Percentiles rank a stretch among this genome's conserved stretches.
Conservation (phyloP, 2,888 invertebrate genomes). For the Podotricha telesiphe region DNA sequence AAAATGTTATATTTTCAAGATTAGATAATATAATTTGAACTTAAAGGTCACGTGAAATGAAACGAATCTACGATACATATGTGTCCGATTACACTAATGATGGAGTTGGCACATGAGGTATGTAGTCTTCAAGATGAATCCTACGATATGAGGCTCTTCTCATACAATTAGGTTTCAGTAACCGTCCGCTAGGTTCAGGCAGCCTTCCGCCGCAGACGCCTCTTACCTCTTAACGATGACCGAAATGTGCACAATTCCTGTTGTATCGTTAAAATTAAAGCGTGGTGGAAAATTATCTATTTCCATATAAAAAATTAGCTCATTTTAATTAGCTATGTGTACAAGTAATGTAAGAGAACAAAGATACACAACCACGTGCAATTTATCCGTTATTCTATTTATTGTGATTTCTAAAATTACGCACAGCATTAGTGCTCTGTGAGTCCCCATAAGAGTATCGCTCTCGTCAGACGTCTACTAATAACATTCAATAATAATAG, state of each 20-base stretch:
- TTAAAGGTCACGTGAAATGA: conserved; percentile 1
- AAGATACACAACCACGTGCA: too few relatives aligned
- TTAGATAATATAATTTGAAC: not conserved
- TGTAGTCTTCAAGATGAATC: not conserved
- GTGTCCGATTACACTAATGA: not conserved
- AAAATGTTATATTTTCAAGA: not conserved
- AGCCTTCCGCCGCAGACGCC: not conserved
- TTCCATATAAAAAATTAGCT: too few relatives aligned
- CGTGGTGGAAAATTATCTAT: too few relatives aligned
- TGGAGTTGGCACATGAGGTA: not conserved
- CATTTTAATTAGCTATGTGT: too few relatives aligned
- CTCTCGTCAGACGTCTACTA: too few relatives aligned
- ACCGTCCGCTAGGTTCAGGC: not conserved
- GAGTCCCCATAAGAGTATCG: too few relatives aligned
- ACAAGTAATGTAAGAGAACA: too few relatives aligned
- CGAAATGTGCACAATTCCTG: too few relatives aligned
- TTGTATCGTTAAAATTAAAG: too few relatives aligned
- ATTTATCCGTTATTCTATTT: too few relatives aligned
- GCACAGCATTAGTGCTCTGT: too few relatives aligned
- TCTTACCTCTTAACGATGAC: not conserved
- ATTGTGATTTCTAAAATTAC: too few relatives aligned
- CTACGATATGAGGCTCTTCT: not conserved
- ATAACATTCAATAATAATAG: not conserved
- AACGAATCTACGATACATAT: not conserved
- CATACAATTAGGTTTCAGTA: not conserved